Evolutionary conservation across 1,140 invertebrate species (phyloP), one percentile per base, ranked within the genome.

Genomic region (Eupristina koningsbergeri): DNA sequence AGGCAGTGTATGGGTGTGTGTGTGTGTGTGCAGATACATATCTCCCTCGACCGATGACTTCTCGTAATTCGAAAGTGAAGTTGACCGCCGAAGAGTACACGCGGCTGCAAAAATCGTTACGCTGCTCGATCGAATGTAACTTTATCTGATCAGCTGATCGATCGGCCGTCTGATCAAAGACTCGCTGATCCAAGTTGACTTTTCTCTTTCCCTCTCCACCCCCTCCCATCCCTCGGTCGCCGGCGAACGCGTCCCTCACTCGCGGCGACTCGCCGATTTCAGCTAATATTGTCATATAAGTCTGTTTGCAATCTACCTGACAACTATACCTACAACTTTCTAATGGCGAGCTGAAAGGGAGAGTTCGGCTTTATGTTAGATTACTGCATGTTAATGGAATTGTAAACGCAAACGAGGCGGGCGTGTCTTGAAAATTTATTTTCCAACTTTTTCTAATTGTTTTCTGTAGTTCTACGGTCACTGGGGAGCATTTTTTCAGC

Each of bases 131-230:
- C 64, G 47, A 29, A 5, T 41, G 31, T 29, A 29, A 17, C 19
- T 69, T 41, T 50, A 83, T 83, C 74, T 53, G 31, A 19, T 26
- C 73, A 82, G 61, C 74, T 76, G 47, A 83, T 83, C 74, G 61
- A 64, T 69, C 45, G 39, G 34, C 61, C 29, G n/a, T n/a, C 22
- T 58, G 73, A 82, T 82, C 47, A 26, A 45, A 82, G 22, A 34
- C n/a, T 26, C 26, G 36, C 41, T 73, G 0, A 22, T 31, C 26
- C 64, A 8, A 11, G 22, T 1, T 15, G 8, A 0, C 26, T 50
- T 69, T 41, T 80, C 39, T 45, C 71, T 63, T 31, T 63, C n/a
- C 29, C 34, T 7, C 47, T 50, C 13, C 17, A 8, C 41, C 17
- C 47, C 1, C 47, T 50, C 15, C 17, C 17, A 8, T 50, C 15